A percentile compares a stretch with the other conserved stretches of the same genome.
These are phyloP conservation scores for Macrocentrus cingulum DNA, from an alignment of 1,140 invertebrate genomes.

Conservation along the genomic window DNA sequence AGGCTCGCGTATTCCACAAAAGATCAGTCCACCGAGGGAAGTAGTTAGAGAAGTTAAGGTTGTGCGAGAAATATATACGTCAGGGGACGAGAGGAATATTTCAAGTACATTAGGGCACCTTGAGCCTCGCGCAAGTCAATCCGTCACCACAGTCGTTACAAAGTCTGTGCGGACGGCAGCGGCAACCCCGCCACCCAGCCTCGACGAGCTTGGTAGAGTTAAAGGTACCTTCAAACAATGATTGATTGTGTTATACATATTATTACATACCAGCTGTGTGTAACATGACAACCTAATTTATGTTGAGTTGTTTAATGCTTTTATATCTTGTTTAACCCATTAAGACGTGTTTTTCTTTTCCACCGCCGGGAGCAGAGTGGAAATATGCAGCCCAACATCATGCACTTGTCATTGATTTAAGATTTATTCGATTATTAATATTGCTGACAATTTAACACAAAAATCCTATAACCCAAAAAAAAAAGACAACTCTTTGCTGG, in stretches of 20 bases:
- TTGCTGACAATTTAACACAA: slow-evolving; percentile 1
- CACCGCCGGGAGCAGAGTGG: background rate
- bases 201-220: slow-evolving; percentile 58
- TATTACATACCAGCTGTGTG: slow-evolving; percentile 60
- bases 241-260: slow-evolving; percentile 56
- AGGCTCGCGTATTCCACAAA: slow-evolving; percentile 51
- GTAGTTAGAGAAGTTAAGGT: slow-evolving; percentile 19
- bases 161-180: slow-evolving; percentile 58
- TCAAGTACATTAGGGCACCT: slow-evolving; percentile 50
- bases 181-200: slow-evolving; percentile 58
- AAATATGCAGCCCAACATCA: slow-evolving; percentile 7
- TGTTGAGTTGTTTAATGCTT: slow-evolving; percentile 23
- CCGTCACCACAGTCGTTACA: slow-evolving; percentile 59
- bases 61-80: slow-evolving; percentile 16
- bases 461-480: background rate
- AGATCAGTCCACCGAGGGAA: slow-evolving; percentile 35
- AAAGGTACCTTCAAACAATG: slow-evolving; percentile 58
- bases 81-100: slow-evolving; percentile 39
- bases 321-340: slow-evolving; percentile 12
- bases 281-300: slow-evolving; percentile 49
- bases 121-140: slow-evolving; percentile 55
- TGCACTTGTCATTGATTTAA: slow-evolving; percentile 13
- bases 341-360: slow-evolving; percentile 2
- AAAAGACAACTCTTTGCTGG: background rate
- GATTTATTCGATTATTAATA: slow-evolving; percentile 3